These are phyloP conservation scores for Xyrichtys novacula DNA, from an alignment of 2,797 vertebrate genomes.

Conservation along the genomic window DNA sequence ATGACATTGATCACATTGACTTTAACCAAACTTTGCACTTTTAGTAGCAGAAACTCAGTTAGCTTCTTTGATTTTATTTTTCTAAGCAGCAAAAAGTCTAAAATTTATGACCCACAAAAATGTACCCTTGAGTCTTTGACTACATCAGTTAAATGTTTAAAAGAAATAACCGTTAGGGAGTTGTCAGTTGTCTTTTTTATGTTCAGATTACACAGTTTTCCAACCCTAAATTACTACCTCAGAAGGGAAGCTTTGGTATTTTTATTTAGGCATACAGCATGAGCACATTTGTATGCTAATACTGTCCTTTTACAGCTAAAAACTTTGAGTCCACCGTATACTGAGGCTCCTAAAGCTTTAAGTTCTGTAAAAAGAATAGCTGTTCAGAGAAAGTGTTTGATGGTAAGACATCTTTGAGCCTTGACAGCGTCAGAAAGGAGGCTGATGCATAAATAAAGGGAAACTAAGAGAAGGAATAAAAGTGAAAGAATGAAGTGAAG, in stretches of 20 bases:
- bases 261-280: constrained; percentile 15
- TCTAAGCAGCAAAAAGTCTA: background rate
- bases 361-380: constrained; percentile 13
- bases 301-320: background rate
- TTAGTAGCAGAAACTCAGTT: constrained; percentile 1
- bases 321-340: background rate
- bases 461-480: constrained; percentile 43
- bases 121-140: background rate
- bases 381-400: constrained; percentile 12
- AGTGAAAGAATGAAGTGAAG: constrained; percentile 55
- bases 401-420: constrained; percentile 38
- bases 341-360: constrained; percentile 3
- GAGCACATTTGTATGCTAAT: constrained; percentile 38
- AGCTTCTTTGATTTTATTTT: background rate
- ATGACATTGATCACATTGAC: no score
- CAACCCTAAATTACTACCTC: constrained; percentile 1
- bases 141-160: background rate
- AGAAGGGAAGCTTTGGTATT: background rate
- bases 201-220: background rate
- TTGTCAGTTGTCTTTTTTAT: background rate
- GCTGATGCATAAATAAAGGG: constrained; percentile 27
- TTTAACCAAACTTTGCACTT: background rate
- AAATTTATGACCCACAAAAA: background rate
- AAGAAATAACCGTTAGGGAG: background rate
- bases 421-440: constrained; percentile 28